Evolutionary conservation across 2,888 invertebrate species (phyloP).

Genomic region (Drosophila rubida): DNA sequence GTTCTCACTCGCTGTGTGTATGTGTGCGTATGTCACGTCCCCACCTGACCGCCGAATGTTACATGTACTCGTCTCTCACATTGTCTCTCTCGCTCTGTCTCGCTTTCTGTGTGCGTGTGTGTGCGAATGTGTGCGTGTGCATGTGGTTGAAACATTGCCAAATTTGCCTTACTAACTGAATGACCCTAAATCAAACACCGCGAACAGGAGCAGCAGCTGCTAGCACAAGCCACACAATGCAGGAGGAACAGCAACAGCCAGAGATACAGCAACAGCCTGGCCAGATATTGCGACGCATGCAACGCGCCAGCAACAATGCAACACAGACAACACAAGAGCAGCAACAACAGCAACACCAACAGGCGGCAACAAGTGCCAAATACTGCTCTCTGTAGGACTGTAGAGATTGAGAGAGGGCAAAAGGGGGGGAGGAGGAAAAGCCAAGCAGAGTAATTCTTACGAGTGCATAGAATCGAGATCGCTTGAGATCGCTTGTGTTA

Average conservation of each 20-base stretch:
- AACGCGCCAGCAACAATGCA: slow-evolving; percentile 70
- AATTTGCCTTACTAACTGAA: slow-evolving; percentile 74
- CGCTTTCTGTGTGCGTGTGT: slow-evolving; percentile 7
- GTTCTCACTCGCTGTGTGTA: slow-evolving; percentile 14
- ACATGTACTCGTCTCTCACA: slow-evolving; percentile 48
- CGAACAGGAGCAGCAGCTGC: slow-evolving; percentile 73
- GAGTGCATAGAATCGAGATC: slow-evolving; percentile 1
- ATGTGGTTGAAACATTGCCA: slow-evolving; percentile 58
- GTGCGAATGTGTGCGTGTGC: slow-evolving; percentile 48
- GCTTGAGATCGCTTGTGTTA: background rate
- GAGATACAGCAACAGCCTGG: slow-evolving; percentile 14
- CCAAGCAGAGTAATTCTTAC: background rate
- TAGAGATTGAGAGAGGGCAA: slow-evolving; percentile 18
- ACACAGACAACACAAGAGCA: slow-evolving; percentile 51
- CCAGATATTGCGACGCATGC: slow-evolving; percentile 47
- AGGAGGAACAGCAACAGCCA: slow-evolving; percentile 28
- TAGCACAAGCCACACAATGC: slow-evolving; percentile 35
- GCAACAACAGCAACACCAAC: slow-evolving; percentile 29
- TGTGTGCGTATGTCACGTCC: slow-evolving; percentile 35
- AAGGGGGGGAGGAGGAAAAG: background rate
- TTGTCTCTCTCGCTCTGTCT: slow-evolving; percentile 27
- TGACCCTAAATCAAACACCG: slow-evolving; percentile 40
- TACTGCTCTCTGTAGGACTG: slow-evolving; percentile 63
- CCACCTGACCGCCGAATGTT: slow-evolving; percentile 15
- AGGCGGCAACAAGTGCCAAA: slow-evolving; percentile 42